Conservation (phyloP, 2,888 invertebrate species). For the Brachypalpus laphriformis region DNA sequence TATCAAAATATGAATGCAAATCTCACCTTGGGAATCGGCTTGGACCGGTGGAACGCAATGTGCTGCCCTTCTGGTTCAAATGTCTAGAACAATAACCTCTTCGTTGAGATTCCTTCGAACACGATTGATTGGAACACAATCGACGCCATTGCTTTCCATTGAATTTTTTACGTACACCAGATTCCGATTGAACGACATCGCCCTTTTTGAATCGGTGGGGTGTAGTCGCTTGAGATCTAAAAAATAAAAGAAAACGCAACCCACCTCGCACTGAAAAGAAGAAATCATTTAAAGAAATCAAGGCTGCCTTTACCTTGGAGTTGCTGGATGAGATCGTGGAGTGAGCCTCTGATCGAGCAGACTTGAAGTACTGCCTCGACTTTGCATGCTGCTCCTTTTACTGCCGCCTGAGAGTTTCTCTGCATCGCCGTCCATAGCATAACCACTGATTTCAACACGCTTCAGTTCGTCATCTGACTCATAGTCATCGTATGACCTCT, state of each 20-base stretch:
- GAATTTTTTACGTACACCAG: conserved; percentile 98
- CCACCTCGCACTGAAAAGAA: not conserved
- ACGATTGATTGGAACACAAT: conserved; percentile 97
- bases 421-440: conserved; percentile 89
- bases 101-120: conserved; percentile 98
- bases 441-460: conserved; percentile 90
- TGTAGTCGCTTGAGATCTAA: conserved; percentile 94
- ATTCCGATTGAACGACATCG: conserved; percentile 87
- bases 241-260: not conserved
- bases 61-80: conserved; percentile 92
- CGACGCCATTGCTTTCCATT: conserved; percentile 99
- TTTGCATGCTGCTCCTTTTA: conserved; percentile 95
- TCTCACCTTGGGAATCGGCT: conserved; percentile 81
- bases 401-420: conserved; percentile 91
- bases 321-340: conserved; percentile 95
- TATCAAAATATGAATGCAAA: not conserved
- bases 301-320: conserved; percentile 87
- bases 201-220: conserved; percentile 99
- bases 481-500: conserved; percentile 88
- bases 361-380: conserved; percentile 95
- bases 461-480: conserved; percentile 96
- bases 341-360: conserved; percentile 92
- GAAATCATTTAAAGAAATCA: not conserved
- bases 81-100: conserved; percentile 98
- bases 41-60: conserved; percentile 81